Evolutionary conservation across 35 echinoderm and acorn worm species (phyloP), one percentile per base, ranked within the genome.

Genomic region (Apostichopus japonicus): DNA sequence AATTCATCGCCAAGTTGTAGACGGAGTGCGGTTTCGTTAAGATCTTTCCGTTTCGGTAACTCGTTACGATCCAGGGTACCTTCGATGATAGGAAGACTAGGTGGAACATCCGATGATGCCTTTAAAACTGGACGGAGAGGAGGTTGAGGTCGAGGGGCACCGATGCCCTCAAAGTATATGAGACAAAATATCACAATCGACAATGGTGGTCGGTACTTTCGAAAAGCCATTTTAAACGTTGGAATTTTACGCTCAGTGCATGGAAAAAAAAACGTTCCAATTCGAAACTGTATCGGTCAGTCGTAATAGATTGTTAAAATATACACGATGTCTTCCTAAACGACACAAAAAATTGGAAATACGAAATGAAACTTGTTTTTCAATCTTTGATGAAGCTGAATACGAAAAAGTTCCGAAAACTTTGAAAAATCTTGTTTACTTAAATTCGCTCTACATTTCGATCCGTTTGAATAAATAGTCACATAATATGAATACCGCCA

Each of bases 1-100:
- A 97, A 84, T 44, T 90, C 91, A 65, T 90, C 81, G 52, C 93
- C 93, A 14, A 97, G 87, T 80, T 94, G 92, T 22, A 86, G 86
- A n/a, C 79, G 86, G 4, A 97, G 91, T 86, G 92, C 95, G 56
- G 33, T 88, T 19, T 75, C 88, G 9, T 86, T 94, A 6, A 97
- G 72, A 56, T 97, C 96, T 56, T 88, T 89, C 6, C 54, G 55
- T 22, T 76, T 77, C 33, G 96, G 96, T 52, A 95, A 71, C 27
- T 84, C 91, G 52, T 67, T 61, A 10, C 84, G 86, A 14, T 54
- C 61, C 27, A 76, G 87, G 13, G 76, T 61, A 59, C 94, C 95
- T 83, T 92, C 82, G 56, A 94, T 57, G 4, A 95, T 51, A 15
- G 96, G 96, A 11, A 93, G 72, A 51, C 71, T 79, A 1, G 96